Conservation (phyloP, 2,888 invertebrate species). For the Brenthis daphne region DNA sequence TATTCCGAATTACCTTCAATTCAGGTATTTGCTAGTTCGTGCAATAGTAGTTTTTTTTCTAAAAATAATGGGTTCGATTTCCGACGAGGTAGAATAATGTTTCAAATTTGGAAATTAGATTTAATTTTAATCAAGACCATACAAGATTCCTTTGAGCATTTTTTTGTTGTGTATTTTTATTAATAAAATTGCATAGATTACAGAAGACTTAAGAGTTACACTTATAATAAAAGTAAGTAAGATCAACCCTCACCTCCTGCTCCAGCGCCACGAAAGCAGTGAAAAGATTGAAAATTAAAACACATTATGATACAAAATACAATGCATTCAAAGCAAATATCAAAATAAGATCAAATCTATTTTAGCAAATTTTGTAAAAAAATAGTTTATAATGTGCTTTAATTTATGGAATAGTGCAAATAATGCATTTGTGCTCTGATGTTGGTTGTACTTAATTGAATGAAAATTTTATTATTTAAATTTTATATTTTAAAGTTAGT, state of each 20-base stretch:
- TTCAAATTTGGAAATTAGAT: no score
- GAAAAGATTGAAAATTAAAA: conserved; percentile 50
- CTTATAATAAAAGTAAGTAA: background rate
- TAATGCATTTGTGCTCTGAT: background rate
- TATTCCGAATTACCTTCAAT: background rate
- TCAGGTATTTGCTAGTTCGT: background rate
- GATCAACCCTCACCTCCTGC: conserved; percentile 63
- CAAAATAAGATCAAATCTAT: background rate
- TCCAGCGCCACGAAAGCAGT: conserved; percentile 51
- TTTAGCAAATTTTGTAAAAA: background rate
- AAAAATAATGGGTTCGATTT: background rate
- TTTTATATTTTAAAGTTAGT: background rate
- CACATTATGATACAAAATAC: conserved; percentile 58
- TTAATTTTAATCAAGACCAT: no score
- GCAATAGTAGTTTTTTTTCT: background rate
- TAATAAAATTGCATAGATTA: no score
- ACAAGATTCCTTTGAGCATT: no score
- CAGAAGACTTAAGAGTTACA: no score
- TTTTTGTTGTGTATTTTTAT: no score
- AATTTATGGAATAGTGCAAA: conserved; percentile 40
- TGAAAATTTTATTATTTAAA: background rate
- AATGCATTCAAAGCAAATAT: conserved; percentile 49
- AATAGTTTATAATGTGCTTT: conserved; percentile 56
- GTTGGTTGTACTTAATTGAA: conserved; percentile 10
- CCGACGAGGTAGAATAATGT: background rate